Evolutionary conservation across 2,888 invertebrate genomes (phyloP).

Genomic region (Chrysodeixis includens): DNA sequence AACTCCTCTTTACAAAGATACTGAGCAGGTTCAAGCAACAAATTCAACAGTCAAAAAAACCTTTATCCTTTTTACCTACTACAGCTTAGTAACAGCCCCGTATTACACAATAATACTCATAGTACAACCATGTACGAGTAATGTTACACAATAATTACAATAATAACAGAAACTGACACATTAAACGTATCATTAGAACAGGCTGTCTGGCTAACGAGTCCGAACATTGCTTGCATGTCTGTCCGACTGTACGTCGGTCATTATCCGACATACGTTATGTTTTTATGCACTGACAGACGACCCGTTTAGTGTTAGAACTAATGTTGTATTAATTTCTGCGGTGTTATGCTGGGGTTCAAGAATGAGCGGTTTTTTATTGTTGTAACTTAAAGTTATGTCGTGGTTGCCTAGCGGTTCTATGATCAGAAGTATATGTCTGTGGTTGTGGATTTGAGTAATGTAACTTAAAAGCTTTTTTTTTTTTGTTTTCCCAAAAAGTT

Average conservation of each 20-base stretch:
- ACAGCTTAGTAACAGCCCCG: no score
- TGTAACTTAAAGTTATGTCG: no score
- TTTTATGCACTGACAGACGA: conserved; percentile 48
- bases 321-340: conserved; percentile 45
- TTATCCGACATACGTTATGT: conserved; percentile 46
- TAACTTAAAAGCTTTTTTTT: no score
- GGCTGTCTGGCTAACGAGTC: conserved; percentile 39
- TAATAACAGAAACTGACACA: conserved; percentile 15
- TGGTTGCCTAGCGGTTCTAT: no score
- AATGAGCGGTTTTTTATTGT: conserved; percentile 3
- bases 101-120: no score
- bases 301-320: conserved; percentile 53
- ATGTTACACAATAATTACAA: conserved; percentile 9
- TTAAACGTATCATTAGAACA: conserved; percentile 32
- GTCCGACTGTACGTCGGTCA: conserved; percentile 28
- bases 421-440: no score
- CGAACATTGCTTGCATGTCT: conserved; percentile 49
- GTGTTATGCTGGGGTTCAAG: conserved; percentile 22
- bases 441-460: no score
- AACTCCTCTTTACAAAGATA: no score
- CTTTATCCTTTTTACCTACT: no score
- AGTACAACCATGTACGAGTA: background rate
- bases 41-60: no score
- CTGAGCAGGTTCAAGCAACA: no score
- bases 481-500: no score